These are phyloP conservation scores for Xenentodon cancila DNA, from an alignment of 2,797 vertebrate genomes.

Conservation along the genomic window DNA sequence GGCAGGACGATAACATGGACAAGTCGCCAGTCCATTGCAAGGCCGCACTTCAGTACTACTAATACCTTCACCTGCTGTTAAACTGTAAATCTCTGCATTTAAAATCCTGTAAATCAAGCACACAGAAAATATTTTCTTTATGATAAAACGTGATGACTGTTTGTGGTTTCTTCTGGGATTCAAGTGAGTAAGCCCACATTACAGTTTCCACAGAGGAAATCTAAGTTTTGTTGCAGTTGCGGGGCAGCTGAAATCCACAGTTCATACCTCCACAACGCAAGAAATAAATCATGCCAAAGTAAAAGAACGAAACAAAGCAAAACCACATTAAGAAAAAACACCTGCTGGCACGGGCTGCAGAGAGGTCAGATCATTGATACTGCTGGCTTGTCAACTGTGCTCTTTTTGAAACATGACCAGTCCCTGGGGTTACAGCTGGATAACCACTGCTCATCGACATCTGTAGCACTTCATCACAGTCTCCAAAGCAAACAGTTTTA, in stretches of 20 bases:
- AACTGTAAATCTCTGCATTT: no score
- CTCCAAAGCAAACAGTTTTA: constrained; percentile 21
- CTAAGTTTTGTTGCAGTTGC: not conserved
- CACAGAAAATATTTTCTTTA: not conserved
- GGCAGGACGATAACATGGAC: no score
- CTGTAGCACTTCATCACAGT: constrained; percentile 48
- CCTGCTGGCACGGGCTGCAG: constrained; percentile 64
- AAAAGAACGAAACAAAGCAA: constrained; percentile 62
- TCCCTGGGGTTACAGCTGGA: constrained; percentile 62
- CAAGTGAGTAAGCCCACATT: not conserved
- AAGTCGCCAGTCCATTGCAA: no score
- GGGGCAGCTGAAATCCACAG: constrained; percentile 27
- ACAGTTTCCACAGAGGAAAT: not conserved
- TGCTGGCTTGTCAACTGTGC: constrained; percentile 67
- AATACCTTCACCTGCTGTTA: no score
- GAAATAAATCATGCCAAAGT: constrained; percentile 72
- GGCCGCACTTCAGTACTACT: no score
- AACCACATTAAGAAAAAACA: constrained; percentile 65
- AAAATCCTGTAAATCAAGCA: not conserved
- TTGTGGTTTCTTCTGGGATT: not conserved
- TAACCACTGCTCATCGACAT: constrained; percentile 57
- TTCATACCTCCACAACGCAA: constrained; percentile 49
- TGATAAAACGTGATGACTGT: not conserved
- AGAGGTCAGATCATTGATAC: constrained; percentile 77
- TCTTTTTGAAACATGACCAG: constrained; percentile 64